Conservation (phyloP, 1,140 invertebrate genomes). For the Drosophila parvula region DNA sequence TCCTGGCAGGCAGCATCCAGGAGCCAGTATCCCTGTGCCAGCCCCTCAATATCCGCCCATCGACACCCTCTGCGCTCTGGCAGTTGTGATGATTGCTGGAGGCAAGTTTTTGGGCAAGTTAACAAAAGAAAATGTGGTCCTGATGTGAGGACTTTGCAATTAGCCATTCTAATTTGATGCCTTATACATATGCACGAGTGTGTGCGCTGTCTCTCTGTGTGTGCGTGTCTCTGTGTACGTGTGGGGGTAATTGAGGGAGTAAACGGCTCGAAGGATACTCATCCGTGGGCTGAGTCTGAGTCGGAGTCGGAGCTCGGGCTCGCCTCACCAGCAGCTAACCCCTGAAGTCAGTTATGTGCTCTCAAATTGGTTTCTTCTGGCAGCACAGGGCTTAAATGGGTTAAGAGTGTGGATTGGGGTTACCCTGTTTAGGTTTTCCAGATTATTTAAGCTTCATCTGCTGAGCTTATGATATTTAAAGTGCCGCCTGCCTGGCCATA, state of each 20-base stretch:
- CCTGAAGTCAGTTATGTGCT: slow-evolving; percentile 51
- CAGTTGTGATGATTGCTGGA: slow-evolving; percentile 40
- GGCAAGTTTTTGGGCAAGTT: slow-evolving; percentile 61
- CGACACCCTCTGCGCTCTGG: slow-evolving; percentile 8
- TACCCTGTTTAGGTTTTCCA: slow-evolving; percentile 19
- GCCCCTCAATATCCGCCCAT: slow-evolving; percentile 10
- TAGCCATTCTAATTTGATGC: slow-evolving; percentile 62
- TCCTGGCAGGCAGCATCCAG: background rate
- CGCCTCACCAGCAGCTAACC: slow-evolving; percentile 18
- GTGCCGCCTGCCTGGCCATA: background rate
- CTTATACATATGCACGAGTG: slow-evolving; percentile 51
- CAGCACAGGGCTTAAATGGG: slow-evolving; percentile 16
- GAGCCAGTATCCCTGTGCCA: slow-evolving; percentile 5
- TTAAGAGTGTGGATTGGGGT: slow-evolving; percentile 17
- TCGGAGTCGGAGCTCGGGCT: background rate
- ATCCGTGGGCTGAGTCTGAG: background rate
- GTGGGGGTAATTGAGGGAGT: slow-evolving; percentile 48
- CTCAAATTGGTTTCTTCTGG: slow-evolving; percentile 43
- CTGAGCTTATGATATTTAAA: slow-evolving; percentile 24
- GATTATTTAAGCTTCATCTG: slow-evolving; percentile 26
- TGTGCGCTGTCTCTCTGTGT: background rate
- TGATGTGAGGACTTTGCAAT: slow-evolving; percentile 67
- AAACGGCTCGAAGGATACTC: slow-evolving; percentile 36
- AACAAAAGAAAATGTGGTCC: slow-evolving; percentile 62
- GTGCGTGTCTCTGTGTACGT: background rate